These are phyloP conservation scores for Notoglanidium macrostoma DNA, from an alignment of 2,797 vertebrate genomes.

Conservation along the genomic window DNA sequence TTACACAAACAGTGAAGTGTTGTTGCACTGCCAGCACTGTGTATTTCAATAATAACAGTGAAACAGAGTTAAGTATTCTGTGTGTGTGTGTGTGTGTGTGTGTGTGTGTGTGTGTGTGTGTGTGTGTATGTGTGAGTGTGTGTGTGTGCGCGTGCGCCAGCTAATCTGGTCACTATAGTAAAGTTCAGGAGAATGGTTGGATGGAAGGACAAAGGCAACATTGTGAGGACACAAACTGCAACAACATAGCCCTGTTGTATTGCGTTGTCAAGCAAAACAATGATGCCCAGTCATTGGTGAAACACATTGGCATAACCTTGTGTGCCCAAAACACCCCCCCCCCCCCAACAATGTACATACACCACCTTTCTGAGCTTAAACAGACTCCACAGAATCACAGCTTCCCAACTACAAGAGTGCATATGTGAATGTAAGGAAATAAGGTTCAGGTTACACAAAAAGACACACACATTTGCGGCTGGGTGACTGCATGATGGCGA, in stretches of 20 bases:
- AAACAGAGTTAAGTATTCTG: constrained; percentile 57
- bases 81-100: neutral
- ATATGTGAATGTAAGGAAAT: neutral
- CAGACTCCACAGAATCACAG: neutral
- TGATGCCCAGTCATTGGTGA: neutral
- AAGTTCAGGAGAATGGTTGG: constrained; percentile 10
- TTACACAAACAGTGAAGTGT: constrained; percentile 49
- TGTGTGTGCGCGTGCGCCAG: neutral
- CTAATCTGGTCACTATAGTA: constrained; percentile 31
- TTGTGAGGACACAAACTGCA: neutral
- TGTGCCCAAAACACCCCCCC: neutral
- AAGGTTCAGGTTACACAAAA: neutral
- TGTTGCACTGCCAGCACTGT: constrained; percentile 51
- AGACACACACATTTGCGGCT: constrained; percentile 81
- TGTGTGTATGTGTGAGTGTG: no score
- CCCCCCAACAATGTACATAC: neutral
- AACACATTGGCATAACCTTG: neutral
- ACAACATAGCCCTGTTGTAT: neutral
- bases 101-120: neutral
- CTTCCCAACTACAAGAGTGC: neutral
- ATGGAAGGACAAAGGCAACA: neutral
- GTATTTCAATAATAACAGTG: constrained; percentile 42
- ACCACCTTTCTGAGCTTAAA: neutral
- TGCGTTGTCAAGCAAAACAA: neutral
- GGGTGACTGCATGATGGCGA: constrained; percentile 86